Conservation (phyloP, 2,113 vertebrate species). For the Pangasianodon hypophthalmus region DNA sequence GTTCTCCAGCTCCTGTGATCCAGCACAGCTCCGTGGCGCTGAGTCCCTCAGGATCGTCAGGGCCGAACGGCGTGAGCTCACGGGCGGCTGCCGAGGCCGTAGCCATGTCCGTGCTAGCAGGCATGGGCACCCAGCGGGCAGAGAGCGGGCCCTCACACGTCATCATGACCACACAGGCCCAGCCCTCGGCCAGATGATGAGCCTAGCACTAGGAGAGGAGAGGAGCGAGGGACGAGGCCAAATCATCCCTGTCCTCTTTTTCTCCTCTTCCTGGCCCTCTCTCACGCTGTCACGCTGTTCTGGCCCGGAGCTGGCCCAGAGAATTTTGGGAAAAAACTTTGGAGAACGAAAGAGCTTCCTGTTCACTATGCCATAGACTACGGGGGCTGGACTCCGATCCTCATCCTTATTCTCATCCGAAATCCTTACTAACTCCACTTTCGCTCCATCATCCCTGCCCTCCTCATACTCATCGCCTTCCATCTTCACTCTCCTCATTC, state of each 20-base stretch:
- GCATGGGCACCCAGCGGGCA: conserved; percentile 90
- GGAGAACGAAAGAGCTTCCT: conserved; percentile 63
- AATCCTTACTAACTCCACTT: conserved; percentile 20
- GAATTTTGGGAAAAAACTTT: conserved; percentile 68
- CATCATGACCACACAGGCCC: conserved; percentile 90
- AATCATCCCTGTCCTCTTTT: conserved; percentile 43
- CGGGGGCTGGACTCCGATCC: conserved; percentile 77
- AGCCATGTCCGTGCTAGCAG: conserved; percentile 92
- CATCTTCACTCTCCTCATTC: conserved; percentile 48
- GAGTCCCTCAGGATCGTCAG: conserved; percentile 67
- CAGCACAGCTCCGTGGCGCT: conserved; percentile 88
- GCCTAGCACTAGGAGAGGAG: conserved; percentile 57
- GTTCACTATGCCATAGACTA: conserved; percentile 78
- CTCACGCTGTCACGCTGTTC: conserved; percentile 61
- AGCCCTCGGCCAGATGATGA: conserved; percentile 96
- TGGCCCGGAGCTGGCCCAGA: conserved; percentile 73
- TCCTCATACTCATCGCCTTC: conserved; percentile 36
- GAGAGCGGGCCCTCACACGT: conserved; percentile 76
- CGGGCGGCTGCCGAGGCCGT: conserved; percentile 92
- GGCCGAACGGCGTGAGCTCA: conserved; percentile 84
- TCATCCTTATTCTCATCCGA: conserved; percentile 26
- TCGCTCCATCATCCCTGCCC: conserved; percentile 30
- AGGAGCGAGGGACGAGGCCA: conserved; percentile 26
- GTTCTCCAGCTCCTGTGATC: conserved; percentile 89
- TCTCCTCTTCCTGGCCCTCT: conserved; percentile 44